phyloP scores from a whole-genome alignment of 1,140 invertebrate genomes.

The Heliconius hermathena region DNA sequence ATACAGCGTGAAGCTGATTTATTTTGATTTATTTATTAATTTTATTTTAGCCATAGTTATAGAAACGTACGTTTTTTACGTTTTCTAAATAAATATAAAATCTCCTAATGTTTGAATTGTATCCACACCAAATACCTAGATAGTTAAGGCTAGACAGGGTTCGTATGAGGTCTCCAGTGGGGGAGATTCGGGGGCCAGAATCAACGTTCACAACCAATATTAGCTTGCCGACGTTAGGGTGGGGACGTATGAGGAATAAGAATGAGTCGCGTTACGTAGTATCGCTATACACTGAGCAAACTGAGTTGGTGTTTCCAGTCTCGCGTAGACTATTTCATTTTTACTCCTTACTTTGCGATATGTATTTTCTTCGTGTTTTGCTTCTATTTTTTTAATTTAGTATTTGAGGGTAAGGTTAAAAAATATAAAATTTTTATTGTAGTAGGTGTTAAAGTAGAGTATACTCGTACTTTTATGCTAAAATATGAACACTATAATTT shows the following conservation, averaged over 20 bases:
- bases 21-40: too few relatives aligned
- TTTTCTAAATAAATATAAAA: too few relatives aligned
- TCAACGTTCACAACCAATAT: slow-evolving; percentile 54
- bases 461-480: too few relatives aligned
- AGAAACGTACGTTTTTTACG: too few relatives aligned
- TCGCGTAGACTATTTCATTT: slow-evolving; percentile 22
- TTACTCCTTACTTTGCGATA: background rate
- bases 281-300: slow-evolving; percentile 10
- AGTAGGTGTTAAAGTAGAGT: too few relatives aligned
- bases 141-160: slow-evolving; percentile 9
- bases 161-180: slow-evolving; percentile 8
- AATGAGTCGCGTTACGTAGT: slow-evolving; percentile 38
- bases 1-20: too few relatives aligned
- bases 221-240: slow-evolving; percentile 54
- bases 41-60: too few relatives aligned
- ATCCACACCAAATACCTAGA: background rate
- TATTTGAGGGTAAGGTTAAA: background rate
- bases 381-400: background rate
- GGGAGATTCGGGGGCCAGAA: slow-evolving; percentile 36
- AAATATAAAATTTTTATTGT: too few relatives aligned
- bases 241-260: slow-evolving; percentile 51
- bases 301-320: slow-evolving; percentile 16
- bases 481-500: too few relatives aligned
- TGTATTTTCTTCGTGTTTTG: background rate
- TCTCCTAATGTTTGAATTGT: background rate